Evolutionary conservation across 2,888 invertebrate species (phyloP).

Genomic region (Hartigia nigra): DNA sequence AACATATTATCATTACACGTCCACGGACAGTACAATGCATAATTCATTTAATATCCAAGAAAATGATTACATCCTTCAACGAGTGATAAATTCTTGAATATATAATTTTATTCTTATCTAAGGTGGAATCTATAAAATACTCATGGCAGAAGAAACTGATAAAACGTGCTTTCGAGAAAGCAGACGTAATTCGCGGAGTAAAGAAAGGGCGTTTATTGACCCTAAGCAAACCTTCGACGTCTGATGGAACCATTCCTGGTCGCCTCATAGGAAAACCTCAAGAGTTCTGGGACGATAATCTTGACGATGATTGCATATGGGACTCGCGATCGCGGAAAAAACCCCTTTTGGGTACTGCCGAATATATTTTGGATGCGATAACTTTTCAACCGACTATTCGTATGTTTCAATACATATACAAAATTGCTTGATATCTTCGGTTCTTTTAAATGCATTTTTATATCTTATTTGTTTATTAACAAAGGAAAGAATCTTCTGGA

Average conservation of each 20-base stretch:
- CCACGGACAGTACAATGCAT: background rate
- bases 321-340: slow-evolving; percentile 32
- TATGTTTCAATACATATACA: background rate
- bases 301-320: slow-evolving; percentile 33
- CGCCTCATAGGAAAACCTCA: slow-evolving; percentile 20
- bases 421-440: background rate
- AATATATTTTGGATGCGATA: slow-evolving; percentile 29
- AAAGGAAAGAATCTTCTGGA: slow-evolving; percentile 39
- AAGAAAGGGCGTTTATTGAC: slow-evolving; percentile 26
- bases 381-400: slow-evolving; percentile 3
- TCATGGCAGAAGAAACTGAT: slow-evolving; percentile 31
- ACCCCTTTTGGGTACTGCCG: slow-evolving; percentile 27
- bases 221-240: slow-evolving; percentile 3
- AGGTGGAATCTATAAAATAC: background rate
- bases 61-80: background rate
- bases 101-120: background rate
- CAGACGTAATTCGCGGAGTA: slow-evolving; percentile 27
- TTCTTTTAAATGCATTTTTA: slow-evolving; percentile 3
- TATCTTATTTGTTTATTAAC: slow-evolving; percentile 4
- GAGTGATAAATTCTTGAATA: background rate
- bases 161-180: slow-evolving; percentile 27
- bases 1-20: background rate
- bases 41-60: background rate
- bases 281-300: slow-evolving; percentile 21
- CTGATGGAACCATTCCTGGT: slow-evolving; percentile 22